These are phyloP conservation scores for Mormoops blainvillei DNA, from an alignment of 2,113 vertebrate genomes.

Conservation along the genomic window DNA sequence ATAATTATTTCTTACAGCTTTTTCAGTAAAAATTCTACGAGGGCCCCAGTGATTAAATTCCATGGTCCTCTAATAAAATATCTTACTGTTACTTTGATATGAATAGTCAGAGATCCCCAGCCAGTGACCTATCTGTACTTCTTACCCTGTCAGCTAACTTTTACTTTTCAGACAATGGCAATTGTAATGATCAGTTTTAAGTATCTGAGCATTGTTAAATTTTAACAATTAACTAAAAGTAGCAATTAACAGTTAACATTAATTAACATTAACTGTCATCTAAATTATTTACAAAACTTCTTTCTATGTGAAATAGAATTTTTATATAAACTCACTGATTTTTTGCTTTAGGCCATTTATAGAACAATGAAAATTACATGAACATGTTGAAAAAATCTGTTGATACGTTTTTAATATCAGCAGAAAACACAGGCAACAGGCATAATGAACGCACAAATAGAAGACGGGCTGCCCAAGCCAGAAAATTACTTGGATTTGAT, in stretches of 20 bases:
- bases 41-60: neutral
- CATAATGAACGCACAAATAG: neutral
- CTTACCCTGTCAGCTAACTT: neutral
- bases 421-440: neutral
- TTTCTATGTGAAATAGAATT: neutral
- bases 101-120: neutral
- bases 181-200: neutral
- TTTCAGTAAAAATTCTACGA: neutral
- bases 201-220: neutral
- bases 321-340: neutral
- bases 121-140: neutral
- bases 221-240: neutral
- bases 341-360: neutral
- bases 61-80: neutral
- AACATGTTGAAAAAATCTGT: neutral
- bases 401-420: neutral
- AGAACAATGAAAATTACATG: neutral
- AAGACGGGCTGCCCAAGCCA: neutral
- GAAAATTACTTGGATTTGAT: neutral
- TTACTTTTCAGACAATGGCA: neutral
- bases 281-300: neutral
- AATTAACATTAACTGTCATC: neutral
- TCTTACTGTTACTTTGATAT: neutral
- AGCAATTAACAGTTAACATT: neutral
- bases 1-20: neutral